These are phyloP conservation scores for Hyla sarda DNA, from an alignment of 2,113 vertebrate species.

Conservation along the genomic window DNA sequence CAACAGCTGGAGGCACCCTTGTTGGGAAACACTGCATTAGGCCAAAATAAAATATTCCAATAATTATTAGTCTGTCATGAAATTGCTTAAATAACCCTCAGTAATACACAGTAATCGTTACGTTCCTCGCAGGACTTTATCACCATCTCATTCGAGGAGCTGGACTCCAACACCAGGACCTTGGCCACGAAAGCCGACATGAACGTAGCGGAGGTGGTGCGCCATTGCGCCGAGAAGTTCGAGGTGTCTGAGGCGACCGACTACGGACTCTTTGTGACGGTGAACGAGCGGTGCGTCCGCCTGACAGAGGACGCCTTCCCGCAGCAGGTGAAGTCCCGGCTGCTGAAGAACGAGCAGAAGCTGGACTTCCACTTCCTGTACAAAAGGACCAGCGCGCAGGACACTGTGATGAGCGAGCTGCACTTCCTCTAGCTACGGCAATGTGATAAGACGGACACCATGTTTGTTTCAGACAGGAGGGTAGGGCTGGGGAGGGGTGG, in stretches of 20 bases:
- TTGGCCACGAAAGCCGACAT: slow-evolving; percentile 81
- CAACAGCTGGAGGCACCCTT: too few species aligned
- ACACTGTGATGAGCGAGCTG: slow-evolving; percentile 70
- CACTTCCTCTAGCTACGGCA: slow-evolving; percentile 68
- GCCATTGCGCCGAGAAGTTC: slow-evolving; percentile 88
- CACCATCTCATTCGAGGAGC: slow-evolving; percentile 84
- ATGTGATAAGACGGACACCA: background rate
- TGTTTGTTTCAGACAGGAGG: background rate
- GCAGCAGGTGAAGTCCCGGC: slow-evolving; percentile 82
- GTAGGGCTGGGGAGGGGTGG: background rate
- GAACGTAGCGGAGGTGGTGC: slow-evolving; percentile 76
- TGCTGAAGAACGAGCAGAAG: slow-evolving; percentile 79
- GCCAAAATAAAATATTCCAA: too few species aligned
- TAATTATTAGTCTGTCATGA: too few species aligned
- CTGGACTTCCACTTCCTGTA: slow-evolving; percentile 91
- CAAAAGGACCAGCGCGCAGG: slow-evolving; percentile 71
- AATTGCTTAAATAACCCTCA: too few species aligned
- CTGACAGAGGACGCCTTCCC: slow-evolving; percentile 82
- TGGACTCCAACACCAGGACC: slow-evolving; percentile 80
- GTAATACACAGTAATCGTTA: too few species aligned
- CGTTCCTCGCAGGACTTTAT: slow-evolving; percentile 85
- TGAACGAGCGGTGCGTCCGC: slow-evolving; percentile 76
- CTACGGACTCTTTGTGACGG: slow-evolving; percentile 80
- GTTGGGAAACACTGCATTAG: too few species aligned
- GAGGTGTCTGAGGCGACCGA: slow-evolving; percentile 75